Evolutionary conservation across 2,113 vertebrate genomes (phyloP).

Genomic region (Glareola pratincola): DNA sequence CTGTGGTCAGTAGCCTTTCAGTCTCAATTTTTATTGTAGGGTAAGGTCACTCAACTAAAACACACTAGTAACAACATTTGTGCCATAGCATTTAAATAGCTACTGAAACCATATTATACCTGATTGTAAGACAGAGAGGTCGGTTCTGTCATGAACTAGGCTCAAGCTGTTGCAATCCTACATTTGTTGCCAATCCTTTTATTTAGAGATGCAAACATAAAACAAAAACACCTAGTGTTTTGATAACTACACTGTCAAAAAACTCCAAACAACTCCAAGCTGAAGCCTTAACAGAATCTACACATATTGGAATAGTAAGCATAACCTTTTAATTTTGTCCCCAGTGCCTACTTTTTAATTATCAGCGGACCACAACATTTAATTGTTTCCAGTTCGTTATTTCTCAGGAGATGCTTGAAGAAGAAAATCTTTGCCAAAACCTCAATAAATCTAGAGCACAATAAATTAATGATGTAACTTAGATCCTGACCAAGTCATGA

Average conservation of each 20-base stretch:
- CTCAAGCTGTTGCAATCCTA: background rate
- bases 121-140: background rate
- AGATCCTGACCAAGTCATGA: background rate
- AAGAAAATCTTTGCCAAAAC: background rate
- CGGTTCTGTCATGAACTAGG: background rate
- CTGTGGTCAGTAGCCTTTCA: background rate
- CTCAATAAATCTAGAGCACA: background rate
- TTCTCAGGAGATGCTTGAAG: background rate
- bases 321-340: background rate
- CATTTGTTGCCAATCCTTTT: background rate
- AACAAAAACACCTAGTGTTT: background rate
- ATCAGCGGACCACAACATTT: background rate
- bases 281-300: background rate
- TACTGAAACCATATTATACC: background rate
- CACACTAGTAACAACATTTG: background rate
- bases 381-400: background rate
- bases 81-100: background rate
- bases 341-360: background rate
- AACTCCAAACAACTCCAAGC: background rate
- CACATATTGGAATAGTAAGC: background rate
- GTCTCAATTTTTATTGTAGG: background rate
- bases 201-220: background rate
- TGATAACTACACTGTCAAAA: background rate
- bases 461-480: background rate
- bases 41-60: background rate